Percentiles rank a stretch among this genome's conserved stretches.
Conservation (phyloP, 2,113 vertebrate genomes). For the rat (Rattus norvegicus) region GRCr8 NC_086031.1:50938001-50938500, state of each 20-base stretch:
- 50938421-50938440: accelerated
- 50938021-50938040: not conserved
- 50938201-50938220: not conserved
- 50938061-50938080: not conserved
- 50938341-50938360: not conserved
- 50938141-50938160: not conserved
- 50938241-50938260: not conserved
- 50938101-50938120: too few relatives aligned
- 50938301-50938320: not conserved
- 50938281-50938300: not conserved
- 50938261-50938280: not conserved
- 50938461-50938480: not conserved
- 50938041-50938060: not conserved
- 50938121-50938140: too few relatives aligned
- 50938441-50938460: not conserved
- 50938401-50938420: not conserved
- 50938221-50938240: not conserved
- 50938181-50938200: not conserved
- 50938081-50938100: too few relatives aligned
- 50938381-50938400: not conserved
- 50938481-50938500: not conserved
- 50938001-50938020: not conserved
- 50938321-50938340: not conserved
- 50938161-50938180: not conserved
- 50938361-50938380: accelerated